Percentiles rank a stretch among this genome's conserved stretches.
Conservation (phyloP, 2,113 vertebrate species). For the Parus major region DNA sequence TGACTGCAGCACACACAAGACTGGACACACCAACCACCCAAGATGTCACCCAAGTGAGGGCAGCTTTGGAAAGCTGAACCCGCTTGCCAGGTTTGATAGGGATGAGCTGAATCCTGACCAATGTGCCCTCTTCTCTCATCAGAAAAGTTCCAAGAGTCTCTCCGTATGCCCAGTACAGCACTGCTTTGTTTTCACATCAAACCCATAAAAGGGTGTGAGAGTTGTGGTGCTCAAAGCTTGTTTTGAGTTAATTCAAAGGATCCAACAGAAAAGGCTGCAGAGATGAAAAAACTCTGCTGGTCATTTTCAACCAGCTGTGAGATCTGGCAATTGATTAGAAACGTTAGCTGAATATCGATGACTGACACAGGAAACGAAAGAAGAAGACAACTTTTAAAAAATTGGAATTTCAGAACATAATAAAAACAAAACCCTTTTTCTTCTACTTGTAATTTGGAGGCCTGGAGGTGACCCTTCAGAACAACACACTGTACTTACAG, state of each 20-base stretch:
- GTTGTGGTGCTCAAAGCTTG: rapidly evolving
- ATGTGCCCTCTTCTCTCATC: neutral
- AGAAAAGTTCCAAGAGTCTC: neutral
- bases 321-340: neutral
- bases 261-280: neutral
- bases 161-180: neutral
- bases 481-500: neutral
- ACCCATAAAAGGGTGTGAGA: neutral
- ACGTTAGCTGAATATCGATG: neutral
- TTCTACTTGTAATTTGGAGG: neutral
- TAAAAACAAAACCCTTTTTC: neutral
- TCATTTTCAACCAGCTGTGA: neutral
- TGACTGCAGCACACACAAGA: neutral
- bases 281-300: neutral
- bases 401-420: neutral
- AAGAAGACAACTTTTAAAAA: neutral
- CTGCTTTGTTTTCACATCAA: neutral
- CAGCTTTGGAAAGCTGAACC: neutral
- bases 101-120: neutral
- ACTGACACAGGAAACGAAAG: neutral
- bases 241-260: neutral
- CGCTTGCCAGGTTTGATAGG: neutral
- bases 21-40: neutral
- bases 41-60: neutral
- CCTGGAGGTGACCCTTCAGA: neutral